Evolutionary conservation across 1,140 invertebrate species (phyloP).

Genomic region (Hypsibius dujardini): DNA sequence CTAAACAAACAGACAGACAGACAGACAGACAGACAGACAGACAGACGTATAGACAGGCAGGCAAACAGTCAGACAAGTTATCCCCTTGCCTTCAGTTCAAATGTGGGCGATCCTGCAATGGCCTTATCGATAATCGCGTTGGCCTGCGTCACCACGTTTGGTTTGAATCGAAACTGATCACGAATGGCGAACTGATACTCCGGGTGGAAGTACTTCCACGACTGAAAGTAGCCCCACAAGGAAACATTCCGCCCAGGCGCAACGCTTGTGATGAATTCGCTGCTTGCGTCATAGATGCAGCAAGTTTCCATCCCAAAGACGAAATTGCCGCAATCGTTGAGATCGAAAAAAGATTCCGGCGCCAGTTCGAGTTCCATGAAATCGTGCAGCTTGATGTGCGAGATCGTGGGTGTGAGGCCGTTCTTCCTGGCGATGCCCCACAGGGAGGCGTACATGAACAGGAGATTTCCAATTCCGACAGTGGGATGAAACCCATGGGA

Average conservation of each 20-base stretch:
- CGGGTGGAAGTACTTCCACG: conserved; percentile 14
- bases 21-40: no score
- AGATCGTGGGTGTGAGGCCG: not conserved
- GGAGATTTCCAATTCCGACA: not conserved
- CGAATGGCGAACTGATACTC: not conserved
- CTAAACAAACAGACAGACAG: no score
- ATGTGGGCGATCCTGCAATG: not conserved
- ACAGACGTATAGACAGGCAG: not conserved
- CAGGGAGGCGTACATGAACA: conserved; percentile 11
- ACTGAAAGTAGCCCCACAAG: conserved; percentile 10
- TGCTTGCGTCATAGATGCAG: not conserved
- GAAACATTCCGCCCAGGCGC: not conserved
- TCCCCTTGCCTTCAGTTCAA: not conserved
- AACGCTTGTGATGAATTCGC: not conserved
- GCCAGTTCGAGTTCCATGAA: not conserved
- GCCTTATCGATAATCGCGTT: not conserved
- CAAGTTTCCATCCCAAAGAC: conserved; percentile 5
- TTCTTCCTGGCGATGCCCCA: conserved; percentile 2
- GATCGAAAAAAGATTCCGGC: not conserved
- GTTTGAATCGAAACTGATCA: not conserved
- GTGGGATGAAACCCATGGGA: conserved; percentile 3
- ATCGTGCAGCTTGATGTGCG: conserved; percentile 1
- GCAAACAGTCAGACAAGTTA: not conserved
- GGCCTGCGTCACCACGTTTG: not conserved
- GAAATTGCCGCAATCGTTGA: not conserved